phyloP scores from a whole-genome alignment of 2,113 vertebrate species.

The Proteles cristata region DNA sequence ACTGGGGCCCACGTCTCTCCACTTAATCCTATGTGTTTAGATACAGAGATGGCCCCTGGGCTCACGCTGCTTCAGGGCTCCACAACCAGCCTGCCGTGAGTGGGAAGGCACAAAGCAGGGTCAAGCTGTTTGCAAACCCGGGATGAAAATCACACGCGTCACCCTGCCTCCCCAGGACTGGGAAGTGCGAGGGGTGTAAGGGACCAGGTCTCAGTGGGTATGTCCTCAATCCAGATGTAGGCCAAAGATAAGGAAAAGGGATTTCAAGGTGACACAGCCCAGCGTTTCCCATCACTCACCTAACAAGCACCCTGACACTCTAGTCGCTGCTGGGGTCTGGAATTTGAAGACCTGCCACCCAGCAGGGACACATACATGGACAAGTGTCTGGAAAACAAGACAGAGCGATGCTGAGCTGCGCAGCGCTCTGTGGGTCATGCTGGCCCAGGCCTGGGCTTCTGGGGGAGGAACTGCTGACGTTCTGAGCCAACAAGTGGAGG shows the following conservation, averaged over 20 bases:
- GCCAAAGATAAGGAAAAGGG: too few relatives aligned
- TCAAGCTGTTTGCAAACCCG: background rate
- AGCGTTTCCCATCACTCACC: background rate
- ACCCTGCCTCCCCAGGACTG: background rate
- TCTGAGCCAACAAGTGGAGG: background rate
- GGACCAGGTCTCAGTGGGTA: too few relatives aligned
- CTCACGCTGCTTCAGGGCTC: background rate
- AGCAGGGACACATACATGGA: too few relatives aligned
- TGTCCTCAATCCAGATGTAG: background rate
- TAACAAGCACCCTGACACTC: background rate
- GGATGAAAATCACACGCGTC: accelerated
- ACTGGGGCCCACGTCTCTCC: accelerated
- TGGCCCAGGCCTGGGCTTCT: background rate
- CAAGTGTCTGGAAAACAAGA: accelerated
- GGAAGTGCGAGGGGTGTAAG: background rate
- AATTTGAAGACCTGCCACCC: too few relatives aligned
- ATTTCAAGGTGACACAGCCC: background rate
- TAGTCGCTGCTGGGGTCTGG: background rate
- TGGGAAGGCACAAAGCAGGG: background rate
- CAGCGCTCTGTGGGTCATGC: background rate
- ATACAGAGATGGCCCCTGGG: background rate
- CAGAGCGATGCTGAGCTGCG: accelerated
- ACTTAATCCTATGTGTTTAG: background rate
- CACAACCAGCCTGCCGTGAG: accelerated
- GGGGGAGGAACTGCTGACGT: accelerated